A percentile compares a stretch with the other conserved stretches of the same genome.
These are phyloP conservation scores for Andrena fulva DNA, from an alignment of 2,888 invertebrate species.

Conservation along the genomic window DNA sequence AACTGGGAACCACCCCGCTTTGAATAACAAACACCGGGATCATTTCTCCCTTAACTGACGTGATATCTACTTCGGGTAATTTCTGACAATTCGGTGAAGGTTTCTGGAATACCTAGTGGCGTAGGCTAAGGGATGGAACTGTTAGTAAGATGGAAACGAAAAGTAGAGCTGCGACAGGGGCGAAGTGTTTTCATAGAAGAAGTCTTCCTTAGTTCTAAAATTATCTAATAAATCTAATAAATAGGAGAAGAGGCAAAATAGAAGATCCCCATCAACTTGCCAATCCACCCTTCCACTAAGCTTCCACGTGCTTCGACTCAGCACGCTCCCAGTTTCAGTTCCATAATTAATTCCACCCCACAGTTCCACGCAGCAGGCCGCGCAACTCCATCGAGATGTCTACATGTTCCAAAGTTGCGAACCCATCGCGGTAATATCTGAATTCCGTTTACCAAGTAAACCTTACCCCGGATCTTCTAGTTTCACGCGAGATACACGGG, in stretches of 20 bases:
- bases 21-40: slow-evolving; percentile 70
- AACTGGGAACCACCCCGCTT: slow-evolving; percentile 49
- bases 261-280: no score
- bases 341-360: background rate
- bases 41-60: slow-evolving; percentile 65
- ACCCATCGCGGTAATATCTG: background rate
- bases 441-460: background rate
- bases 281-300: no score
- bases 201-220: no score
- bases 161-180: background rate
- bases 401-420: background rate
- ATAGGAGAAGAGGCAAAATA: no score
- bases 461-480: background rate
- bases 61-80: slow-evolving; percentile 45
- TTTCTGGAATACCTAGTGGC: background rate
- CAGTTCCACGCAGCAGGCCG: background rate
- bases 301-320: no score
- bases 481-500: background rate
- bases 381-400: background rate
- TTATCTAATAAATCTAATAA: no score
- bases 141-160: background rate
- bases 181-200: background rate
- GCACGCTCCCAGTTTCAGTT: no score
- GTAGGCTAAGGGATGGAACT: no score
- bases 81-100: slow-evolving; percentile 25